A percentile compares a stretch with the other conserved stretches of the same genome.
phyloP scores from a whole-genome alignment of 2,797 vertebrate species.

The Acipenser oxyrinchus region DNA sequence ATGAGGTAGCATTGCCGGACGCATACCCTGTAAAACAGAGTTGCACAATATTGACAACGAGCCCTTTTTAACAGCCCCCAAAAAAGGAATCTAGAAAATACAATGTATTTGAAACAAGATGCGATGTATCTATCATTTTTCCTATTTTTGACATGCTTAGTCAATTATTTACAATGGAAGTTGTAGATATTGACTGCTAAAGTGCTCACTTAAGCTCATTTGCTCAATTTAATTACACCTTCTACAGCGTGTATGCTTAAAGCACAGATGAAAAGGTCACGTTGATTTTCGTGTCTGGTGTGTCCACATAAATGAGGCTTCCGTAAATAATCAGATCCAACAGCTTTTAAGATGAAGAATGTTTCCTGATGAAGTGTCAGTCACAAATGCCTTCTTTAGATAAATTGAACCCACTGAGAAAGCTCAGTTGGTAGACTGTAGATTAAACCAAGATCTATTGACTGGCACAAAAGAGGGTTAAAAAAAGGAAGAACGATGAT shows the following conservation, averaged over 20 bases:
- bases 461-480: conserved; percentile 37
- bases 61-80: background rate
- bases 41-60: background rate
- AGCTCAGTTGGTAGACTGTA: conserved; percentile 47
- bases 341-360: conserved; percentile 70
- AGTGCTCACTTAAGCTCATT: too few species aligned
- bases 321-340: conserved; percentile 71
- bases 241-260: too few species aligned
- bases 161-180: too few species aligned
- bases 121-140: too few species aligned
- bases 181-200: too few species aligned
- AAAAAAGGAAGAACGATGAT: conserved; percentile 6
- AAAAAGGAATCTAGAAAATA: too few species aligned
- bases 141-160: too few species aligned
- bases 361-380: conserved; percentile 63
- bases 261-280: too few species aligned
- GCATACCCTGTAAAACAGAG: background rate
- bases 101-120: too few species aligned
- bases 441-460: conserved; percentile 49
- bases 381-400: conserved; percentile 43
- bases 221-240: too few species aligned
- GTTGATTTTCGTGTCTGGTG: too few species aligned
- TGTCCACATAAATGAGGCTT: conserved; percentile 62
- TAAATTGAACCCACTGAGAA: conserved; percentile 52
- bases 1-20: background rate